Conservation (phyloP, 2,888 invertebrate genomes). For the Lissonota sp. region DNA sequence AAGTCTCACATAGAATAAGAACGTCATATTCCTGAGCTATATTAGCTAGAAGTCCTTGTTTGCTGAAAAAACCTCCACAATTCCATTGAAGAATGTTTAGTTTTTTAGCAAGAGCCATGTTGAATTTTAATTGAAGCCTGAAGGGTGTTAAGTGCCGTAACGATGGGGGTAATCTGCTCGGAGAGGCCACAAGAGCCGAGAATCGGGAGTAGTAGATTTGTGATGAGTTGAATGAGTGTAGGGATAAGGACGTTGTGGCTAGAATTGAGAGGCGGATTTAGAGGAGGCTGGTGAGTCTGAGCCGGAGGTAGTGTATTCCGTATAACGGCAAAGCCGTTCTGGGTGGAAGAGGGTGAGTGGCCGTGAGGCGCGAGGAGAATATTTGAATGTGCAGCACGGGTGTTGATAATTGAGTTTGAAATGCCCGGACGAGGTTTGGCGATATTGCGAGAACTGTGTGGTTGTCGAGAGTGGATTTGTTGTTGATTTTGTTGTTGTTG, state of each 20-base stretch:
- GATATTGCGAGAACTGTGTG: background rate
- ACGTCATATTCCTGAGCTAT: slow-evolving; percentile 11
- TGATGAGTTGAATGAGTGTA: slow-evolving; percentile 2
- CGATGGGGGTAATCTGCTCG: background rate
- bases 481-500: background rate
- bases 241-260: background rate
- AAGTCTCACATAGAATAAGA: slow-evolving; percentile 34
- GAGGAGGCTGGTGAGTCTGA: background rate
- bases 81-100: slow-evolving; percentile 25
- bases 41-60: slow-evolving; percentile 1
- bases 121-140: background rate
- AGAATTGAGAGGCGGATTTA: background rate
- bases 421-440: background rate
- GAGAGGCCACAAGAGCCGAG: slow-evolving; percentile 7
- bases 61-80: slow-evolving; percentile 18
- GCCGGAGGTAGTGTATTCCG: background rate
- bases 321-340: background rate
- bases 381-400: background rate
- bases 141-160: slow-evolving; percentile 5
- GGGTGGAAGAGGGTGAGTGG: background rate
- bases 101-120: background rate
- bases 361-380: background rate
- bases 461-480: background rate
- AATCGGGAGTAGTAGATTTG: slow-evolving; percentile 8
- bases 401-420: background rate